These are phyloP conservation scores for Luidia sarsii DNA, from an alignment of 53 echinoderm and acorn worm species.

Conservation along the genomic window DNA sequence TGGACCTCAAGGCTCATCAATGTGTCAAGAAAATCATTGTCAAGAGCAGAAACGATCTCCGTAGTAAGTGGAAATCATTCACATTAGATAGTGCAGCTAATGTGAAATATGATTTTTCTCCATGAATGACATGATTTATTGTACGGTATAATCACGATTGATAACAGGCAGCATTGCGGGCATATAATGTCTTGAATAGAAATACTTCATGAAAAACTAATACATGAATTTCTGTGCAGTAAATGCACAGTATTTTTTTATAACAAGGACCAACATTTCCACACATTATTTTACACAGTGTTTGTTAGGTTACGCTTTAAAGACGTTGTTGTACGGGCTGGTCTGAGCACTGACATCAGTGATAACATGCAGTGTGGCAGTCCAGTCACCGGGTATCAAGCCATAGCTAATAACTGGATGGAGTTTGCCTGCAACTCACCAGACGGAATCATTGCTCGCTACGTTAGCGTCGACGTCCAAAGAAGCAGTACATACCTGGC, in stretches of 20 bases:
- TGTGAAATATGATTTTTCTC: not conserved
- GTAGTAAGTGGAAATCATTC: not conserved
- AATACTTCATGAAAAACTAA: not conserved
- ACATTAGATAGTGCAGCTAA: not conserved
- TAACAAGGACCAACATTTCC: not conserved
- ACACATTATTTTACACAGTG: not conserved
- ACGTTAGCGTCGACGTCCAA: not conserved
- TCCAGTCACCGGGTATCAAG: not conserved
- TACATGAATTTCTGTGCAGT: not conserved
- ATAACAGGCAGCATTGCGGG: not conserved
- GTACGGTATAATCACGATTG: not conserved
- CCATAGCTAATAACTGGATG: slow-evolving; percentile 12
- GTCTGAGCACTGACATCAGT: not conserved
- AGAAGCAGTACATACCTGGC: not conserved
- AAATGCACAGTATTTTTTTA: no score
- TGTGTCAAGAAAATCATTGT: not conserved
- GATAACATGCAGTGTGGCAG: not conserved
- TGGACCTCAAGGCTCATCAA: not conserved
- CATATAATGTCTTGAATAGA: not conserved
- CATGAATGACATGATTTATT: not conserved
- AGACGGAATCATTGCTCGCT: slow-evolving; percentile 12
- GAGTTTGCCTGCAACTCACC: slow-evolving; percentile 16
- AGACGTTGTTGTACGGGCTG: not conserved
- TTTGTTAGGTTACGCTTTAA: not conserved
- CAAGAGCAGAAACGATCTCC: not conserved